Conservation (phyloP, 1,140 invertebrate species). For the Sminthurinus signatus region DNA sequence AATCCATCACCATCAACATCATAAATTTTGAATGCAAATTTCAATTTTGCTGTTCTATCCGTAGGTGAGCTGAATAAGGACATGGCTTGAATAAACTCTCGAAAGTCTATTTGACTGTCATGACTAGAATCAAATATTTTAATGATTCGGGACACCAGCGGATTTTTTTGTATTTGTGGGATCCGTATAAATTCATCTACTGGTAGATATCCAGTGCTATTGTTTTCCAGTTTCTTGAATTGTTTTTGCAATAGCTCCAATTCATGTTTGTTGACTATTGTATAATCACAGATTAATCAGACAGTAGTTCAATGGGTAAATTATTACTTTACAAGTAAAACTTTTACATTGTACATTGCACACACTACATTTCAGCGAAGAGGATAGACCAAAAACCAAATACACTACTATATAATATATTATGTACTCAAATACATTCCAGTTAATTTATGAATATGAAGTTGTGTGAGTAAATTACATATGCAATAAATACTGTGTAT, state of each 20-base stretch:
- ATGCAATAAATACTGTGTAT: too few relatives aligned
- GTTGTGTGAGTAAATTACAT: too few relatives aligned
- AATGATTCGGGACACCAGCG: constrained; percentile 93
- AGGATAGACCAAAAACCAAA: too few relatives aligned
- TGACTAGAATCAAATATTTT: constrained; percentile 98
- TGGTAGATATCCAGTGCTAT: constrained; percentile 92
- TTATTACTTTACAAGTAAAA: too few relatives aligned
- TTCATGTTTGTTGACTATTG: constrained; percentile 51
- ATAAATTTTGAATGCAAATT: constrained; percentile 97
- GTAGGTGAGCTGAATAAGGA: constrained; percentile 98
- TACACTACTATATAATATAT: too few relatives aligned
- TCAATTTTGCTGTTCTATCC: constrained; percentile 92
- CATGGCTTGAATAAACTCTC: constrained; percentile 97
- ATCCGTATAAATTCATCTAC: constrained; percentile 98
- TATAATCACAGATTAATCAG: not conserved
- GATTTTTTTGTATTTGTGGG: constrained; percentile 95
- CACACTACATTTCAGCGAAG: too few relatives aligned
- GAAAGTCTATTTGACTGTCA: constrained; percentile 93
- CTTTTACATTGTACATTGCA: too few relatives aligned
- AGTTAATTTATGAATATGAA: too few relatives aligned
- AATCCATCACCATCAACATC: constrained; percentile 99
- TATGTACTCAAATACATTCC: too few relatives aligned
- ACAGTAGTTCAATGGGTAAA: not conserved
- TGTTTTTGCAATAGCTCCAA: constrained; percentile 93
- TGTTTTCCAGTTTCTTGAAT: constrained; percentile 92